Conservation (phyloP, 2,888 invertebrate species). For the Lamproptera curius region DNA sequence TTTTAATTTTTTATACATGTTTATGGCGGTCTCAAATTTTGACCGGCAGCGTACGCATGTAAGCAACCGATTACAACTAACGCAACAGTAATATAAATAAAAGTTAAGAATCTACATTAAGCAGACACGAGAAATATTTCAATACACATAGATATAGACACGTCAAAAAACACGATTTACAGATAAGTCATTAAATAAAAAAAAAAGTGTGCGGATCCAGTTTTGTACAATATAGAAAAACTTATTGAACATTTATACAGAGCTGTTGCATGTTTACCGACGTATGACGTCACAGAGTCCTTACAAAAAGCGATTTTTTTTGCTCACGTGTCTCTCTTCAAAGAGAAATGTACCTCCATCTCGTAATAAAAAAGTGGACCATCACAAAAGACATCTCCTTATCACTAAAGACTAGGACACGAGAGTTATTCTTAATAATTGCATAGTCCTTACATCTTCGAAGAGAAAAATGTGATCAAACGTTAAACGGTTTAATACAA, state of each 20-base stretch:
- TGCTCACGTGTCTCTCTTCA: background rate
- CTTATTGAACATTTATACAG: background rate
- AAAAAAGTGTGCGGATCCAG: background rate
- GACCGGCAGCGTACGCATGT: too few relatives aligned
- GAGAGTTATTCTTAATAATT: background rate
- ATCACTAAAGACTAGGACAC: background rate
- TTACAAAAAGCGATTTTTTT: background rate
- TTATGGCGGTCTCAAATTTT: too few relatives aligned
- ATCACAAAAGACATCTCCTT: background rate
- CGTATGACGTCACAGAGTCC: background rate
- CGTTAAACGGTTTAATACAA: background rate
- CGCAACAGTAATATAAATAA: too few relatives aligned
- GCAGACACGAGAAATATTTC: too few relatives aligned
- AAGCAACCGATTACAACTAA: too few relatives aligned
- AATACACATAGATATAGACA: background rate
- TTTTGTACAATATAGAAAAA: slow-evolving; percentile 9
- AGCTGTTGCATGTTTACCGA: background rate
- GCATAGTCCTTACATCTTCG: background rate
- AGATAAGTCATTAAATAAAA: background rate
- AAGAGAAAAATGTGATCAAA: background rate
- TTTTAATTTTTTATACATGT: too few relatives aligned
- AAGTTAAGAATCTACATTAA: too few relatives aligned
- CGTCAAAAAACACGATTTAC: background rate
- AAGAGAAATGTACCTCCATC: background rate
- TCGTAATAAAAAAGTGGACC: background rate